A percentile compares a stretch with the other conserved stretches of the same genome.
Evolutionary conservation across 2,888 invertebrate species (phyloP).

Genomic region (Andrena fulva): DNA sequence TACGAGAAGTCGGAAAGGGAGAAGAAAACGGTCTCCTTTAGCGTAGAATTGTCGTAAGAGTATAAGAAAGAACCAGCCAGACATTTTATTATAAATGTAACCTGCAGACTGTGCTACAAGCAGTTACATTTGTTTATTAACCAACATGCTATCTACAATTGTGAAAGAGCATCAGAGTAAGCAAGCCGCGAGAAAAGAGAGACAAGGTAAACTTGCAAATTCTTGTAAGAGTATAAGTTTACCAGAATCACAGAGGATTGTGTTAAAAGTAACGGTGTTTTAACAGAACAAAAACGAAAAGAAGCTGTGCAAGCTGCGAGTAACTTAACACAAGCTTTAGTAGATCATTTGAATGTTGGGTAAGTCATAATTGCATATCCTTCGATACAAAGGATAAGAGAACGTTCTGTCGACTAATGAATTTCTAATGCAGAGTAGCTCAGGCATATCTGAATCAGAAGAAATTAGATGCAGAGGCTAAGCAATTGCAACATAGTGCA

Average conservation of each 20-base stretch:
- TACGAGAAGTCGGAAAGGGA: not conserved
- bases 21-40: not conserved
- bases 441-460: slow-evolving; percentile 99
- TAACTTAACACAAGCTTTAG: slow-evolving; percentile 95
- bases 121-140: slow-evolving; percentile 2
- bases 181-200: slow-evolving; percentile 91
- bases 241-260: not conserved
- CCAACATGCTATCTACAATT: slow-evolving; percentile 92
- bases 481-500: slow-evolving; percentile 96
- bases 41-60: not conserved
- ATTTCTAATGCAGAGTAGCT: slow-evolving; percentile 90
- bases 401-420: slow-evolving; percentile 16
- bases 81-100: slow-evolving; percentile 28
- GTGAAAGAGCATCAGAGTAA: slow-evolving; percentile 95
- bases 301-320: slow-evolving; percentile 97
- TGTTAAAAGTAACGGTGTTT: slow-evolving; percentile 32
- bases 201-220: slow-evolving; percentile 88
- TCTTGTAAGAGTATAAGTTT: not conserved
- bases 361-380: slow-evolving; percentile 84
- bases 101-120: not conserved
- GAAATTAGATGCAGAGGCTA: slow-evolving; percentile 98
- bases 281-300: slow-evolving; percentile 95
- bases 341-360: slow-evolving; percentile 99
- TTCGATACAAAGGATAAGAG: not conserved
- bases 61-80: not conserved